Base-by-base conservation (phyloP, 2,113 vertebrate genomes). In the Tychaedon coryphoeus region DNA sequence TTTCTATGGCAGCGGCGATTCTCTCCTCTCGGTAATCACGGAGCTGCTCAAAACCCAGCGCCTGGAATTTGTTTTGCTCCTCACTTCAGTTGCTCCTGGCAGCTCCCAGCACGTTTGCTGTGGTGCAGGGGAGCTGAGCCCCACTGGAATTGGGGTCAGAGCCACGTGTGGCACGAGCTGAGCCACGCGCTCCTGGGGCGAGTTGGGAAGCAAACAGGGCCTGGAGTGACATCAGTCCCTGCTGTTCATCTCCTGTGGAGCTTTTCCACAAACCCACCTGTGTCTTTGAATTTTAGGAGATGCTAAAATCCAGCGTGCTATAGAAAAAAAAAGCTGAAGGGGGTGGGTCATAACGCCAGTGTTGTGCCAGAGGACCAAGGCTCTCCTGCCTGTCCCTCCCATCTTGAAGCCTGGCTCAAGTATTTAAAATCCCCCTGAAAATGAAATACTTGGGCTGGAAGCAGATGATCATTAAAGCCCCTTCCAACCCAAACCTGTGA, bases 1-100 rank as follows among this genome's bases (percentile, higher is more conserved):
- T 96, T 94, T 90, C 96, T 91, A 95, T 94, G 76, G 94, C 93
- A 96, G 96, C 91, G 17, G 91, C 29, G 33, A 85, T 95, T 92
- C 79, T 48, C 34, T 64, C 6, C 14, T 19, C 69, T 26, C 11
- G 0, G 25, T 80, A 67, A 83, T 86, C 83, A 29, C 45, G 4
- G 86, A 58, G 47, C 72, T 23, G 34, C 14, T 86, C n/a, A 2
- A 2, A 85, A 75, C 5, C 2, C 0, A 12, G 3, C 1, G 3
- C 54, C 42, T 26, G 47, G 47, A 8, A 31, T 73, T 67, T 88
- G 88, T 74, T 96, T 88, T 88, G 60, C 56, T 86, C 45, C 76
- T 76, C 28, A 1, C 23, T 90, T 54, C n/a, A 19, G 53, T 29
- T 2, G 0, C 26, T 34, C 18, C 29, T 16, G 56, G 14, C 16